Percentiles rank a stretch among this genome's conserved stretches.
phyloP scores from a whole-genome alignment of 2,888 invertebrate genomes.

The Sphaerophoria taeniata region DNA sequence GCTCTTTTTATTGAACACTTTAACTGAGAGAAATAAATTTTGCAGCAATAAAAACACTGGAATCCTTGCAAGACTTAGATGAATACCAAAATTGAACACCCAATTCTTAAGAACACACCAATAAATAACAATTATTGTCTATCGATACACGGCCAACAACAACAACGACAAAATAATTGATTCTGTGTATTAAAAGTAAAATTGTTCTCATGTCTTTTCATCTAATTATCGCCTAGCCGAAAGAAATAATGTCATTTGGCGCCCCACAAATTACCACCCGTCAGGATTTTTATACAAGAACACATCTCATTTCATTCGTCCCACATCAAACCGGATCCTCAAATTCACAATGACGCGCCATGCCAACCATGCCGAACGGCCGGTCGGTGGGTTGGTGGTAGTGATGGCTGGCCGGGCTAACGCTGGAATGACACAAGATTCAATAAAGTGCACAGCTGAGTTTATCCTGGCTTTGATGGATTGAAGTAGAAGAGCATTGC shows the following conservation, averaged over 20 bases:
- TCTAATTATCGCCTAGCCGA: slow-evolving; percentile 71
- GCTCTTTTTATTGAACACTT: neutral
- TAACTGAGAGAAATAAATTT: neutral
- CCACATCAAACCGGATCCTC: slow-evolving; percentile 1
- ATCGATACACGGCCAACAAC: slow-evolving; percentile 36
- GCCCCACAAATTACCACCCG: slow-evolving; percentile 74
- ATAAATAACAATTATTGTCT: slow-evolving; percentile 61
- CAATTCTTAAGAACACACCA: slow-evolving; percentile 31
- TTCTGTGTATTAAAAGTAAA: slow-evolving; percentile 66
- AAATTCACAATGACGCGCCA: slow-evolving; percentile 37
- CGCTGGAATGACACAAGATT: slow-evolving; percentile 42
- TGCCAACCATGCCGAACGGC: neutral
- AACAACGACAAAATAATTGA: slow-evolving; percentile 46
- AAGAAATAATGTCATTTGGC: slow-evolving; percentile 71
- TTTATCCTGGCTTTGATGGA: slow-evolving; percentile 23
- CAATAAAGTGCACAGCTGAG: slow-evolving; percentile 71
- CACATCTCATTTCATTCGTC: slow-evolving; percentile 26
- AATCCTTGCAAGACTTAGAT: no score
- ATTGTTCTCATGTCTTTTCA: slow-evolving; percentile 71
- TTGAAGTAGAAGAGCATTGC: slow-evolving; percentile 4
- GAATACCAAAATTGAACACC: neutral
- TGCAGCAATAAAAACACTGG: neutral
- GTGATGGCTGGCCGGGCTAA: no score
- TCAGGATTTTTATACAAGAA: slow-evolving; percentile 65
- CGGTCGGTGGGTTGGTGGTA: neutral